Evolutionary conservation across 37 sponge, comb jelly and placozoan species (phyloP), one percentile per base, ranked within the genome.

Genomic region (Tethya wilhelma): DNA sequence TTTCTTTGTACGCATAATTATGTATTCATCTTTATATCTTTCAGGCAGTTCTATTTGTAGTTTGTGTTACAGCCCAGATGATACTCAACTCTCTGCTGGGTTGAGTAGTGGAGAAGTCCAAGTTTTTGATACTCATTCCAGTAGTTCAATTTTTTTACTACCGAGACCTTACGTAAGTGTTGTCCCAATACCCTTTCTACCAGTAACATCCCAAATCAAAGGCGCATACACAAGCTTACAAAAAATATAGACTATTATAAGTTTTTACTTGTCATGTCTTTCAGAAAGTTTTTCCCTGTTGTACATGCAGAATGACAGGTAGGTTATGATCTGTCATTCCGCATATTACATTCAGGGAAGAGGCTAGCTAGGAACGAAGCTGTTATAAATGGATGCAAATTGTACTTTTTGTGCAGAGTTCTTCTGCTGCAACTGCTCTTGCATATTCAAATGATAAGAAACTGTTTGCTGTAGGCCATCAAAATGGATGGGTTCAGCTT

Each of bases 11-110:
- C 45, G 25, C 2, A n/a, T 56, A 62, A 58, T 30, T 79, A 28
- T n/a, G n/a, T n/a, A n/a, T n/a, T n/a, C 1, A 25, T 45, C 0
- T 19, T 28, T 12, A 1, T 43, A 4, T 44, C 44, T 5, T 29
- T 17, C 80, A 79, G 80, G 34, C 2, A 28, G 5, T 2, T 22
- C 22, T 4, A 68, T 93, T 19, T 39, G 42, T 49, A 38, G 82
- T 45, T 49, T 93, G 59, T 49, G 78, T 44, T 88, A 71, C 67
- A 88, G 86, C 22, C 93, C 93, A 34, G 56, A 80, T 64, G 89
- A 74, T 17, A 22, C 72, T 53, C 79, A 85, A 59, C 79, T 93
- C n/a, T 82, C 82, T 8, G 82, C 79, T 26, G 93, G 93, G 4
- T 39, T 84, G 33, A 44, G 39, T 28, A 59, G 43, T 7, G 93